phyloP scores from a whole-genome alignment of 37 sponge, comb jelly and placozoan species.

The Spongilla lacustris region DNA sequence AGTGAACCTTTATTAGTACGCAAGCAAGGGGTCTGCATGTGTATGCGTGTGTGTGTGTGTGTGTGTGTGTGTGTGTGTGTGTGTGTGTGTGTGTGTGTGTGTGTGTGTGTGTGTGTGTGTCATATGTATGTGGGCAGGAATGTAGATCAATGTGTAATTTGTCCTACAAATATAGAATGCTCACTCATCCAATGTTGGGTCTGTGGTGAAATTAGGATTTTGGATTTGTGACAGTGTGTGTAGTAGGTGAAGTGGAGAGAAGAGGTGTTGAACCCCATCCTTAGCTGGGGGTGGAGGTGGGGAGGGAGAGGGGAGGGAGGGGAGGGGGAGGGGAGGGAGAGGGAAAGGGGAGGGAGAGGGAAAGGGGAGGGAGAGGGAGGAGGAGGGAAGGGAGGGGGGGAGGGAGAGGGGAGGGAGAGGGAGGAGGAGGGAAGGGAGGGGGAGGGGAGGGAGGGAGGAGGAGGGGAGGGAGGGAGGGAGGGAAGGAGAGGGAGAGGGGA shows the following conservation, averaged over 20 bases:
- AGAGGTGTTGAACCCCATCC: background rate
- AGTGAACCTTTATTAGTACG: constrained; percentile 26
- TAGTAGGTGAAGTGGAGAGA: background rate
- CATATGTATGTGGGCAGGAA: too few relatives aligned
- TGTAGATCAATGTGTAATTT: too few relatives aligned
- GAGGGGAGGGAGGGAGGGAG: background rate
- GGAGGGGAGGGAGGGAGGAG: background rate
- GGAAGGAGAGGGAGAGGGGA: background rate
- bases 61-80: constrained; percentile 21
- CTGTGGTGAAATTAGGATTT: background rate
- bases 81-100: constrained; percentile 41
- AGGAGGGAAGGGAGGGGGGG: background rate
- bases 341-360: background rate
- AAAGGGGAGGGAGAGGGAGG: background rate
- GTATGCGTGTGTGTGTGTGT: background rate
- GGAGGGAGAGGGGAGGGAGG: background rate
- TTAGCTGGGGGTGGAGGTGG: background rate
- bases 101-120: constrained; percentile 40
- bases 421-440: background rate
- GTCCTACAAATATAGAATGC: too few relatives aligned
- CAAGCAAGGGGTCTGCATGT: background rate
- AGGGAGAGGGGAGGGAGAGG: background rate
- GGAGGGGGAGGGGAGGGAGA: background rate
- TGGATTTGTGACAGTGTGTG: background rate
- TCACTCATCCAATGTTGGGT: background rate